Evolutionary conservation across 2,113 vertebrate species (phyloP).

Genomic region (Ptilonorhynchus violaceus): DNA sequence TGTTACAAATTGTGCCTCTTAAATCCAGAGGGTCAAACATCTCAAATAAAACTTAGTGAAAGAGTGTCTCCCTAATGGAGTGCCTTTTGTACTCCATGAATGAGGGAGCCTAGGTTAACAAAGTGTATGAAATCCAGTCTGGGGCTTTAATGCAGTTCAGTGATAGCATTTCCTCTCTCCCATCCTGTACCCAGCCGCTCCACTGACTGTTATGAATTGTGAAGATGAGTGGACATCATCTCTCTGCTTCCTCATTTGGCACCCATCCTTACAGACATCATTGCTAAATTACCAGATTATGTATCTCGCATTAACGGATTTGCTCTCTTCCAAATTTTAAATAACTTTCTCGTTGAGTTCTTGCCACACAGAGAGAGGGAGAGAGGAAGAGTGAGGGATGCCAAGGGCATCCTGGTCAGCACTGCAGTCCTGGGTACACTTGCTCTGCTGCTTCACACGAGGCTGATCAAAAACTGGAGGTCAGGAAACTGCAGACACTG

Average conservation of each 20-base stretch:
- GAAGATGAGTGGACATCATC: conserved; percentile 78
- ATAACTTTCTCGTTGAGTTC: conserved; percentile 76
- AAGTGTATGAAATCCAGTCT: conserved; percentile 68
- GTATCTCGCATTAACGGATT: conserved; percentile 74
- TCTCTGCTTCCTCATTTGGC: conserved; percentile 78
- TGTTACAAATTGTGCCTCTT: conserved; percentile 71
- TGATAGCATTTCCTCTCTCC: conserved; percentile 75
- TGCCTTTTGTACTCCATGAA: conserved; percentile 74
- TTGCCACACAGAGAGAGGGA: background rate
- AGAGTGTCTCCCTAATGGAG: conserved; percentile 69
- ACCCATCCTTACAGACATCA: conserved; percentile 72
- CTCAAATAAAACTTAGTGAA: conserved; percentile 73
- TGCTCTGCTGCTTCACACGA: conserved; percentile 23
- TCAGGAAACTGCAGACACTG: background rate
- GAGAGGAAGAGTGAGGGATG: conserved; percentile 28
- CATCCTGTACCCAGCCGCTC: conserved; percentile 68
- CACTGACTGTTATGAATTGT: conserved; percentile 74
- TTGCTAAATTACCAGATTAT: conserved; percentile 79
- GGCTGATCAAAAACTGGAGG: background rate
- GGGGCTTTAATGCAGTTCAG: conserved; percentile 68
- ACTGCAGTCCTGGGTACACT: conserved; percentile 45
- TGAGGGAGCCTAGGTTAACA: conserved; percentile 68
- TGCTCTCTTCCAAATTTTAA: conserved; percentile 79
- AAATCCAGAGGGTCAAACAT: conserved; percentile 70
- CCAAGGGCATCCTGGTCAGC: conserved; percentile 64